These are phyloP conservation scores for Drosophila prosaltans DNA, from an alignment of 1,140 invertebrate species.

Conservation along the genomic window DNA sequence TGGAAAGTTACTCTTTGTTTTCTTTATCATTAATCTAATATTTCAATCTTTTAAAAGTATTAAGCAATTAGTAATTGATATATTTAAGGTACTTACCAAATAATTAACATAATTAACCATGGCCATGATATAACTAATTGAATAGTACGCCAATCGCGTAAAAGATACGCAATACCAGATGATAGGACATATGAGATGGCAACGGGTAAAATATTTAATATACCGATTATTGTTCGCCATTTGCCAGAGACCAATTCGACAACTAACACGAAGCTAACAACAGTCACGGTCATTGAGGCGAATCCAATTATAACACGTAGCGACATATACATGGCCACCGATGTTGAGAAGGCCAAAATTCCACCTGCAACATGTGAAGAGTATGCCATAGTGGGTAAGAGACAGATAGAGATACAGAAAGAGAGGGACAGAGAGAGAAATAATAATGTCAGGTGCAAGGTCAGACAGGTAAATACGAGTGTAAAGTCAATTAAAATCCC, in stretches of 20 bases:
- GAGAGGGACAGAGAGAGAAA: slow-evolving; percentile 12
- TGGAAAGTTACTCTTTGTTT: too few species aligned
- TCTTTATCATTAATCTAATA: too few species aligned
- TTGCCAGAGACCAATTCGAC: slow-evolving; percentile 89
- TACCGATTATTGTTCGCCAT: slow-evolving; percentile 89
- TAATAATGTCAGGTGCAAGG: slow-evolving; percentile 75
- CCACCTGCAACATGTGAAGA: slow-evolving; percentile 84
- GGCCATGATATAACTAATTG: slow-evolving; percentile 89
- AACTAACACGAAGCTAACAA: slow-evolving; percentile 89
- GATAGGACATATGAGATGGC: slow-evolving; percentile 89
- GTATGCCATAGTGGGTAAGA: slow-evolving; percentile 74
- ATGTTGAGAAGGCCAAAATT: slow-evolving; percentile 86
- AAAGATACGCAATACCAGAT: slow-evolving; percentile 86
- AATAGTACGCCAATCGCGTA: slow-evolving; percentile 88
- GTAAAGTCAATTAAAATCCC: slow-evolving; percentile 77
- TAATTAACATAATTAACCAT: slow-evolving; percentile 86
- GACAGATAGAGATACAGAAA: slow-evolving; percentile 13
- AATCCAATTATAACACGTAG: slow-evolving; percentile 87
- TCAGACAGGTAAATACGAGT: slow-evolving; percentile 73
- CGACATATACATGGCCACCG: slow-evolving; percentile 87
- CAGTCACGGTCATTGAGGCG: slow-evolving; percentile 87
- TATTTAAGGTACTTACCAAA: slow-evolving; percentile 85
- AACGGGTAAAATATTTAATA: slow-evolving; percentile 88
- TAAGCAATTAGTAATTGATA: not conserved
- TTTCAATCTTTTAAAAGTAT: too few species aligned